Percentiles rank a stretch among this genome's conserved stretches.
phyloP scores from a whole-genome alignment of 2,797 vertebrate genomes.

The Clarias laeviceps region DNA sequence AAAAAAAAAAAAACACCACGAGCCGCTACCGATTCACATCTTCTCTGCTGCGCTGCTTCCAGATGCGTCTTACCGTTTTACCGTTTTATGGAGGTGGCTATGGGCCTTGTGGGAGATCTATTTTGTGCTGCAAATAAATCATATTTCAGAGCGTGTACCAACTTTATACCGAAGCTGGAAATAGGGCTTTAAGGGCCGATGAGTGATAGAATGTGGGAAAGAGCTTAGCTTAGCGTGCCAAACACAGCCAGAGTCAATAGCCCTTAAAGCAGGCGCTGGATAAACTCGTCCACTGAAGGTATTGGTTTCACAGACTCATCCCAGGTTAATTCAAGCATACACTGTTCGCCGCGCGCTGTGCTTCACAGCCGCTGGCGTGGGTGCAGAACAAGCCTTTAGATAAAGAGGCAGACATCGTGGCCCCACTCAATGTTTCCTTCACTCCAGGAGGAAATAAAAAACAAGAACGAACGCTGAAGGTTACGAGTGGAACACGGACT shows the following conservation, averaged over 20 bases:
- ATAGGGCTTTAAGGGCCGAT: slow-evolving; percentile 62
- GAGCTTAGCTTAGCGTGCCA: slow-evolving; percentile 51
- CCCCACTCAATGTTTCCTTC: slow-evolving; percentile 71
- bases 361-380: slow-evolving; percentile 72
- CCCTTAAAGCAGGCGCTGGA: slow-evolving; percentile 62
- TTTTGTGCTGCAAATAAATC: slow-evolving; percentile 55
- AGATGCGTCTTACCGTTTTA: slow-evolving; percentile 36
- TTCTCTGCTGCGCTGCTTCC: slow-evolving; percentile 27
- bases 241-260: slow-evolving; percentile 67
- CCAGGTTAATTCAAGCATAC: slow-evolving; percentile 30
- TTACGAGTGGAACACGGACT: slow-evolving; percentile 10
- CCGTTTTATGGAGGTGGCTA: slow-evolving; percentile 49
- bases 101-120: slow-evolving; percentile 52
- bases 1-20: background rate
- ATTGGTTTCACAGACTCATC: slow-evolving; percentile 50
- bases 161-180: slow-evolving; percentile 55
- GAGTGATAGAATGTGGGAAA: slow-evolving; percentile 67
- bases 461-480: slow-evolving; percentile 43
- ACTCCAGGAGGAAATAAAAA: slow-evolving; percentile 30
- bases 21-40: background rate
- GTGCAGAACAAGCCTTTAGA: slow-evolving; percentile 73
- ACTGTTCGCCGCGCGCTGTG: slow-evolving; percentile 53
- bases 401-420: slow-evolving; percentile 75
- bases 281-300: slow-evolving; percentile 50
- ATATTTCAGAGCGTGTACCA: slow-evolving; percentile 54